phyloP scores from a whole-genome alignment of 2,888 invertebrate genomes.

The Ernsta delagoae region DNA sequence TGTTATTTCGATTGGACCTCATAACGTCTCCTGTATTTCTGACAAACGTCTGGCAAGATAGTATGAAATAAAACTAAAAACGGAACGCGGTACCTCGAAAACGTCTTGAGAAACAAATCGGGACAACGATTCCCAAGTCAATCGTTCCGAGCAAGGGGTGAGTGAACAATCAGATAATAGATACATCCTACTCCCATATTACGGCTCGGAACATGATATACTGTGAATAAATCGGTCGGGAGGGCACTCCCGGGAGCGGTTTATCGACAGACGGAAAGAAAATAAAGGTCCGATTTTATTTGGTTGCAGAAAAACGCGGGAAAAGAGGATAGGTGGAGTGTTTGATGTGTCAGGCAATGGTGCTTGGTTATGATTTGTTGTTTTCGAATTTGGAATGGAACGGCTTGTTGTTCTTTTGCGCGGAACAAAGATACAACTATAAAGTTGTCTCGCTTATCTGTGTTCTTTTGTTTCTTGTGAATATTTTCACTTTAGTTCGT shows the following conservation, averaged over 20 bases:
- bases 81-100: constrained; percentile 41
- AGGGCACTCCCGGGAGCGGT: constrained; percentile 71
- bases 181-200: constrained; percentile 44
- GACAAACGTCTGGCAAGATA: too few relatives aligned
- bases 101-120: constrained; percentile 53
- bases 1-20: too few relatives aligned
- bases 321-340: not conserved
- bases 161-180: constrained; percentile 73
- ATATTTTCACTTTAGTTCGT: too few relatives aligned
- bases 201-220: constrained; percentile 16
- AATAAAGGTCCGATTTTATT: constrained; percentile 13
- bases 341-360: not conserved
- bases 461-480: too few relatives aligned
- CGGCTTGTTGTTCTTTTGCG: too few relatives aligned
- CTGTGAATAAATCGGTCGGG: constrained; percentile 67
- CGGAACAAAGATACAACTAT: too few relatives aligned
- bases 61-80: too few relatives aligned
- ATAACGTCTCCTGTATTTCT: too few relatives aligned
- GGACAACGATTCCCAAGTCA: constrained; percentile 69
- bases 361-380: constrained; percentile 7
- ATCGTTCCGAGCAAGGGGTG: constrained; percentile 67
- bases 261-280: constrained; percentile 41
- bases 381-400: not conserved
- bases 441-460: too few relatives aligned
- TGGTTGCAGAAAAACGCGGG: not conserved